Conservation (phyloP, 2,797 vertebrate genomes). For the Sebastolobus altivelis region DNA sequence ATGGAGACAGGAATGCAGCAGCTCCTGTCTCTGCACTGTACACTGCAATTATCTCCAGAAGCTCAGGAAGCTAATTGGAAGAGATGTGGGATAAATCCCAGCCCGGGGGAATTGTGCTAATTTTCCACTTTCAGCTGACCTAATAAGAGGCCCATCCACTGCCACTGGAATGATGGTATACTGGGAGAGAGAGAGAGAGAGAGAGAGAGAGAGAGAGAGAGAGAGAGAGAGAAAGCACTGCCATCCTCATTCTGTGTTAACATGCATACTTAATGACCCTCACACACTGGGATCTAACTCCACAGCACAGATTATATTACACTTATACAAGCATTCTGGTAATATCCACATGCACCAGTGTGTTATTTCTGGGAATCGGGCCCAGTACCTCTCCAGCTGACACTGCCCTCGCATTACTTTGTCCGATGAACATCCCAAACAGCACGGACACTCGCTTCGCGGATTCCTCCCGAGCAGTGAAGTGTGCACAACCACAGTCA, state of each 20-base stretch:
- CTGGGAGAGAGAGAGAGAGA: conserved; percentile 11
- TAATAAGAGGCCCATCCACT: conserved; percentile 79
- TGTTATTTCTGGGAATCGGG: conserved; percentile 75
- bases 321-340: conserved; percentile 53
- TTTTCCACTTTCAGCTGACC: conserved; percentile 85
- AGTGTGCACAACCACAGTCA: conserved; percentile 76
- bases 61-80: conserved; percentile 85
- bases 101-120: conserved; percentile 82
- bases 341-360: conserved; percentile 58
- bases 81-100: conserved; percentile 85
- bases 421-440: conserved; percentile 70
- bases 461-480: conserved; percentile 77
- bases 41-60: conserved; percentile 79
- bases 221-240: conserved; percentile 19
- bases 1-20: conserved; percentile 53
- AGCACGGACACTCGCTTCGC: conserved; percentile 57
- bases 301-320: conserved; percentile 58
- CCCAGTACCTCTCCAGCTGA: conserved; percentile 69
- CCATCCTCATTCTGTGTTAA: conserved; percentile 51
- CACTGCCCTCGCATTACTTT: conserved; percentile 69
- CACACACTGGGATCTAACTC: conserved; percentile 37
- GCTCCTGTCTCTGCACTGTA: conserved; percentile 73
- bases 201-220: conserved; percentile 21
- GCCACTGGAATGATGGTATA: conserved; percentile 60
- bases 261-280: conserved; percentile 62